Evolutionary conservation across 2,888 invertebrate genomes (phyloP).

Genomic region (Tillus elongatus): DNA sequence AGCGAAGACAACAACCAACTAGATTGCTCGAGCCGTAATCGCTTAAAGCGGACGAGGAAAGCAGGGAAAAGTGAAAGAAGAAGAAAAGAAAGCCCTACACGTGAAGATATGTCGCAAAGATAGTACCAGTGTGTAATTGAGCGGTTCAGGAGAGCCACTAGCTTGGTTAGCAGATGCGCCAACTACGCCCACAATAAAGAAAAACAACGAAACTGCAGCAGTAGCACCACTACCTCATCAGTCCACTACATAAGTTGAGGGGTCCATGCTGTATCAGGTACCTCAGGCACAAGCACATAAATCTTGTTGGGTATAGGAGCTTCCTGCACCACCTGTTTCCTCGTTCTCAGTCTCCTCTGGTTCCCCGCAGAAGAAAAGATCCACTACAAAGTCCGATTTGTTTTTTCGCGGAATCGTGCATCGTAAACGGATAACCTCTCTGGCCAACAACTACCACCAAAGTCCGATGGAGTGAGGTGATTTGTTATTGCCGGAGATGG

Average conservation of each 20-base stretch:
- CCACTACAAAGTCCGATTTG: slow-evolving; percentile 97
- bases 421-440: slow-evolving; percentile 82
- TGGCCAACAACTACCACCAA: slow-evolving; percentile 98
- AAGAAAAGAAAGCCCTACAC: no score
- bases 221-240: slow-evolving; percentile 32
- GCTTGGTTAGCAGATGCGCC: no score
- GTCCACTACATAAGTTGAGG: slow-evolving; percentile 48
- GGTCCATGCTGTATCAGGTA: slow-evolving; percentile 49
- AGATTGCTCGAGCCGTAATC: no score
- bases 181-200: no score
- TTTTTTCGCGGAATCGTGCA: slow-evolving; percentile 86
- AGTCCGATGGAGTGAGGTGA: slow-evolving; percentile 92
- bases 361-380: slow-evolving; percentile 99
- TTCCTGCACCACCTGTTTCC: slow-evolving; percentile 83
- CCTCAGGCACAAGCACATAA: slow-evolving; percentile 37
- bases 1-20: no score
- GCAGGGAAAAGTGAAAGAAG: no score
- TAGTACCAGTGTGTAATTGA: no score
- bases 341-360: slow-evolving; percentile 98
- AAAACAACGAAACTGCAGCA: slow-evolving; percentile 35
- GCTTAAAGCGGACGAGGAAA: no score
- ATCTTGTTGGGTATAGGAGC: slow-evolving; percentile 46
- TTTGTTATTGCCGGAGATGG: slow-evolving; percentile 99
- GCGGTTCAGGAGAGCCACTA: no score
- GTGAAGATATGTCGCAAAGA: no score